These are phyloP conservation scores for Notodromas monacha DNA, from an alignment of 2,888 invertebrate species.

Conservation along the genomic window DNA sequence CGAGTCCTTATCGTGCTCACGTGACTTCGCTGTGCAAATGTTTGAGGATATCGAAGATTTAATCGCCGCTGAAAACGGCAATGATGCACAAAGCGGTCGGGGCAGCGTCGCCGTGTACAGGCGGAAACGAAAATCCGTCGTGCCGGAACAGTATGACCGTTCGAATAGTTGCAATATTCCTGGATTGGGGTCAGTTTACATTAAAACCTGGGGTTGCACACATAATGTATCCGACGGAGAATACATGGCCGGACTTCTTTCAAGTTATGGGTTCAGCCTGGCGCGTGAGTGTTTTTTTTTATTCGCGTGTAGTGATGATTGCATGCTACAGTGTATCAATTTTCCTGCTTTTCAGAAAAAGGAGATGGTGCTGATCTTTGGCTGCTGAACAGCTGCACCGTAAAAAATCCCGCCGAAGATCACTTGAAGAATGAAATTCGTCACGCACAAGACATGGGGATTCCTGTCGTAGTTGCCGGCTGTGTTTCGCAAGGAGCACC, in stretches of 20 bases:
- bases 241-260: slow-evolving; percentile 87
- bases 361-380: slow-evolving; percentile 57
- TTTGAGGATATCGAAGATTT: too few species aligned
- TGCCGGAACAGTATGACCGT: too few species aligned
- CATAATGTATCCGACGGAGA: slow-evolving; percentile 93
- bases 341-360: slow-evolving; percentile 20
- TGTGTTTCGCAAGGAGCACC: slow-evolving; percentile 70
- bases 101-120: too few species aligned
- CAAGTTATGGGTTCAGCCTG: slow-evolving; percentile 50
- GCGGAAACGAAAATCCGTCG: too few species aligned
- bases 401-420: slow-evolving; percentile 86
- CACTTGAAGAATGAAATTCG: slow-evolving; percentile 56
- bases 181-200: slow-evolving; percentile 39
- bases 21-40: too few species aligned
- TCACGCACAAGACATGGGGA: slow-evolving; percentile 32
- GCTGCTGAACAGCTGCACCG: slow-evolving; percentile 89
- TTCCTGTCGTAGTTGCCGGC: slow-evolving; percentile 74
- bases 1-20: too few species aligned
- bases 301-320: too few species aligned
- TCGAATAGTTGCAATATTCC: too few species aligned
- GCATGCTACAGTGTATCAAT: slow-evolving; percentile 6
- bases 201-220: slow-evolving; percentile 91
- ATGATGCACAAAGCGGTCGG: too few species aligned
- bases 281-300: slow-evolving; percentile 22
- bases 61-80: too few species aligned